Evolutionary conservation across 2,888 invertebrate genomes (phyloP), one percentile per base, ranked within the genome.

Genomic region (Troides oblongomaculatus): DNA sequence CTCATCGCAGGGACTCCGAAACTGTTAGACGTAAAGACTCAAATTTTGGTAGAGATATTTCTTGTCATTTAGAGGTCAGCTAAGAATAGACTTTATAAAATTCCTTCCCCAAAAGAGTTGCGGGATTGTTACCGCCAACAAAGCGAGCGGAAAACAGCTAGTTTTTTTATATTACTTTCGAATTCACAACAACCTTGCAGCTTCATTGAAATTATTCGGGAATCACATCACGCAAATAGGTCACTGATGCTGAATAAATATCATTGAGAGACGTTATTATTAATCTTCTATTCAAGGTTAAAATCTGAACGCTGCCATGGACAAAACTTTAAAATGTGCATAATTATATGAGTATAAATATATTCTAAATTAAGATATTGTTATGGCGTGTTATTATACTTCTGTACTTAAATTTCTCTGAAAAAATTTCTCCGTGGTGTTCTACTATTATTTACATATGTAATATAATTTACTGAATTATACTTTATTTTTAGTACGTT

Each of bases 201-300:
- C 53, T 69, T 58, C 57, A 57, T 69, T 69, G 46, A 62, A 30
- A 62, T 57, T 69, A 61, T 64, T 64, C 25, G 25, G 59, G 59
- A 53, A 56, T 59, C 53, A n/a, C 14, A 50, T 18, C 50, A 46
- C 18, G 58, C 62, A 61, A 46, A 53, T 64, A 60, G 69, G 61
- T 30, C 69, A 64, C 57, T 39, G 46, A 56, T 61, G 60, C 56
- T 60, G 10, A 62, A 57, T 65, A 62, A n/a, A 50, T 69, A 62
- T 64, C 64, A 50, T 65, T 69, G 69, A 69, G 25, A 25, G 39
- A 57, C 64, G 12, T 69, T 23, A 62, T 62, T 56, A 69, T 61
- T 69, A 18, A 36, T 64, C 56, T 64, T 69, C 25, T 61, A 57
- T 65, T 61, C 50, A 57, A 64, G 50, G 59, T 58, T 39, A 21